phyloP scores from a whole-genome alignment of 2,888 invertebrate genomes.

The Notocelia uddmanniana region DNA sequence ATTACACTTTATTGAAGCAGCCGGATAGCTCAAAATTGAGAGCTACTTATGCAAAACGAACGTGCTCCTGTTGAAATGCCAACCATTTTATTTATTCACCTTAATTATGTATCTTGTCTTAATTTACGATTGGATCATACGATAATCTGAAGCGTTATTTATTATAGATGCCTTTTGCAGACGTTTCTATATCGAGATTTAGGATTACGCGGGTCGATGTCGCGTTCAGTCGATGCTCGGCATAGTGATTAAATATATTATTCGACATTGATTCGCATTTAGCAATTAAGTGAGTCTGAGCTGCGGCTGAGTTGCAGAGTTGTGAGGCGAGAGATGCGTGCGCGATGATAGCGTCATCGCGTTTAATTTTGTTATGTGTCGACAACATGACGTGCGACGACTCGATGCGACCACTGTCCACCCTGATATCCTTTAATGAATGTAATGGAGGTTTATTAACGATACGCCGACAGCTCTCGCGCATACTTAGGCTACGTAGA shows the following conservation, averaged over 20 bases:
- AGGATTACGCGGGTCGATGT: slow-evolving; percentile 78
- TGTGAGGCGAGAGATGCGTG: slow-evolving; percentile 68
- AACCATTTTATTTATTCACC: slow-evolving; percentile 86
- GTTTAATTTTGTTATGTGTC: slow-evolving; percentile 82
- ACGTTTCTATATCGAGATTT: slow-evolving; percentile 84
- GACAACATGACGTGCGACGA: slow-evolving; percentile 81
- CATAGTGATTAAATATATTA: slow-evolving; percentile 80
- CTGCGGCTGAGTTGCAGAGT: slow-evolving; percentile 47
- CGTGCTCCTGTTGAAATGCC: slow-evolving; percentile 86
- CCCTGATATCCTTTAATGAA: slow-evolving; percentile 83
- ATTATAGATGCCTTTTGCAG: slow-evolving; percentile 82
- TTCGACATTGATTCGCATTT: slow-evolving; percentile 81
- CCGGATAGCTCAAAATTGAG: slow-evolving; percentile 82
- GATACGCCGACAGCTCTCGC: slow-evolving; percentile 75
- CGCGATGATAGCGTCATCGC: slow-evolving; percentile 82
- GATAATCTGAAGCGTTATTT: slow-evolving; percentile 85
- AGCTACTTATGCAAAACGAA: slow-evolving; percentile 75
- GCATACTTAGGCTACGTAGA: slow-evolving; percentile 63
- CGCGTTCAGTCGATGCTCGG: slow-evolving; percentile 63
- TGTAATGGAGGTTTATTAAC: slow-evolving; percentile 85
- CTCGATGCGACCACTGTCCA: slow-evolving; percentile 80
- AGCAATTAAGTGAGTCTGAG: slow-evolving; percentile 77
- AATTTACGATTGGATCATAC: slow-evolving; percentile 86
- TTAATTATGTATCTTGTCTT: slow-evolving; percentile 87
- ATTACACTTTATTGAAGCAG: slow-evolving; percentile 83